Evolutionary conservation across 2,113 vertebrate genomes (phyloP).

Genomic region (Lota lota): DNA sequence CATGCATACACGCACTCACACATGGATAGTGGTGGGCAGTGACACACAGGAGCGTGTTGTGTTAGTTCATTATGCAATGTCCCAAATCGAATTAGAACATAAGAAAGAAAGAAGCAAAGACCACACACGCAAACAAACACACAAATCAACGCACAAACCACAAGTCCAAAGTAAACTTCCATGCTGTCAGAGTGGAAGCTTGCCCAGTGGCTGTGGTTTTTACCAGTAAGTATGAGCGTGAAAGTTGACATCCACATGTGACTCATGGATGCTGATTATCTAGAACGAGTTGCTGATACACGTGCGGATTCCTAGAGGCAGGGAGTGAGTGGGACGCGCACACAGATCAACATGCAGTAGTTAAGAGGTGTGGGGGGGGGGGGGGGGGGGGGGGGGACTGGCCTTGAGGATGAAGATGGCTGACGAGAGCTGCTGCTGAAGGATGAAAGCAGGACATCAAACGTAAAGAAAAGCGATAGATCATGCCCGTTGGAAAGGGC

Average conservation of each 20-base stretch:
- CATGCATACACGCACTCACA: constrained; percentile 13
- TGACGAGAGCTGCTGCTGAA: constrained; percentile 36
- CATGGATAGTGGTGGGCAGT: constrained; percentile 27
- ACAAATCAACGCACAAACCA: constrained; percentile 9
- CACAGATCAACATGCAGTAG: constrained; percentile 38
- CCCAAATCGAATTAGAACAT: neutral
- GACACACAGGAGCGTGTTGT: constrained; percentile 43
- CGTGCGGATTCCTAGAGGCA: constrained; percentile 14
- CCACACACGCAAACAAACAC: constrained; percentile 14
- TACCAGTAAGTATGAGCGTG: constrained; percentile 20
- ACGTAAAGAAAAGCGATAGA: constrained; percentile 22
- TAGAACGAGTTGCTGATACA: constrained; percentile 28
- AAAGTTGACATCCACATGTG: constrained; percentile 44
- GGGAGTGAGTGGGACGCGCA: constrained; percentile 15
- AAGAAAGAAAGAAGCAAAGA: constrained; percentile 9
- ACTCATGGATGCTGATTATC: constrained; percentile 38
- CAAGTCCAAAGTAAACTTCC: neutral
- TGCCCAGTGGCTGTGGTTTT: neutral
- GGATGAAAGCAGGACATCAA: constrained; percentile 13
- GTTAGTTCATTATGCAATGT: constrained; percentile 36
- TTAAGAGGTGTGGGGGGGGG: neutral
- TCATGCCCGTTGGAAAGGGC: constrained; percentile 56
- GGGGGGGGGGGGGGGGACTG: constrained; percentile 22
- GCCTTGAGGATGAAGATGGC: constrained; percentile 19
- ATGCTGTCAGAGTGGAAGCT: neutral